Evolutionary conservation across 2,113 vertebrate species (phyloP).

Genomic region (Sander vitreus): DNA sequence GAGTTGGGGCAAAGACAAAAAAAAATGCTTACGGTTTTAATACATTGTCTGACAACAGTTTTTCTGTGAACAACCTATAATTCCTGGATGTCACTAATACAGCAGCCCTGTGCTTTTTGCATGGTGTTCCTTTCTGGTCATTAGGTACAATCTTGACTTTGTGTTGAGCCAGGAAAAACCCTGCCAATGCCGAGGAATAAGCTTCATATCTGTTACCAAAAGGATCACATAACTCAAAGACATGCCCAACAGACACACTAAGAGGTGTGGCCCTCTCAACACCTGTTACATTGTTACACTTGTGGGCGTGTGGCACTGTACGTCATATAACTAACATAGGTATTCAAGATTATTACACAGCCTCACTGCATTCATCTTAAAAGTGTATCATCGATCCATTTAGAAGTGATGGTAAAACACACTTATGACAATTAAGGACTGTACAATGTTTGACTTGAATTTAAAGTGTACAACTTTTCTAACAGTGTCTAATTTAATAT

Average conservation of each 20-base stretch:
- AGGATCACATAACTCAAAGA: constrained; percentile 3
- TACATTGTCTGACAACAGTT: not conserved
- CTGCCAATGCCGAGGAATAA: not conserved
- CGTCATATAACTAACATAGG: constrained; percentile 1
- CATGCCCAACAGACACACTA: constrained; percentile 7
- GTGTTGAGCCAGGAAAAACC: not conserved
- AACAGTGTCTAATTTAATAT: not conserved
- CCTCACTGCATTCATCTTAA: not conserved
- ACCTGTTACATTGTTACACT: not conserved
- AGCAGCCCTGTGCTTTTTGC: not conserved
- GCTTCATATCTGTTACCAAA: not conserved
- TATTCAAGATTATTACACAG: constrained; percentile 11
- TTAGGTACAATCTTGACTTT: not conserved
- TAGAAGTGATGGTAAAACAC: not conserved
- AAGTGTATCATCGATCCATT: not conserved
- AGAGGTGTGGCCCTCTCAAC: constrained; percentile 30
- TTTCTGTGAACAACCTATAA: not conserved
- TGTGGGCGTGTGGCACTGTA: not conserved
- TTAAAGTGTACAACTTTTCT: not conserved
- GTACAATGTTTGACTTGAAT: no score
- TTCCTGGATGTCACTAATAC: not conserved
- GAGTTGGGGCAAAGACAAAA: not conserved
- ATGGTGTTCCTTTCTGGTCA: not conserved
- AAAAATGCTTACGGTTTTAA: not conserved
- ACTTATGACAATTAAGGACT: not conserved